phyloP scores from a whole-genome alignment of 2,888 invertebrate species.

The Philereme vetulata region DNA sequence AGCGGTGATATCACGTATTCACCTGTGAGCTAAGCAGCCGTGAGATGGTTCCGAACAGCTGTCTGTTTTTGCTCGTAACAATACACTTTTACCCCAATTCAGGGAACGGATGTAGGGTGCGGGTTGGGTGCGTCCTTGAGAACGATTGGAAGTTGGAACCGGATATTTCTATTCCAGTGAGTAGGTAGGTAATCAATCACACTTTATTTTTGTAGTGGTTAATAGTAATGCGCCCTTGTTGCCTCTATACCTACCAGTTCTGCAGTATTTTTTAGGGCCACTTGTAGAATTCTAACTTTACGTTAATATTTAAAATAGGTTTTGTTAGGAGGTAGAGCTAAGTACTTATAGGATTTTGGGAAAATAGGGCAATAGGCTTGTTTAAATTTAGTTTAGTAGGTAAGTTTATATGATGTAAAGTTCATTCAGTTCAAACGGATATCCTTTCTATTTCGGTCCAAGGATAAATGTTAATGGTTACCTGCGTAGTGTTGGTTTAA shows the following conservation, averaged over 20 bases:
- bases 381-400: constrained; percentile 4
- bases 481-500: constrained; percentile 57
- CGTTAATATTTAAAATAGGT: background rate
- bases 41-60: constrained; percentile 47
- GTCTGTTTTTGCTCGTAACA: constrained; percentile 64
- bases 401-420: constrained; percentile 38
- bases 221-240: constrained; percentile 13
- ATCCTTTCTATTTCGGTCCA: constrained; percentile 79
- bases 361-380: constrained; percentile 16
- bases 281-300: constrained; percentile 1
- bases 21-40: constrained; percentile 40
- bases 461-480: constrained; percentile 72
- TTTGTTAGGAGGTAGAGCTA: background rate
- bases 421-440: constrained; percentile 72
- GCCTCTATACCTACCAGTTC: background rate
- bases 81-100: constrained; percentile 65
- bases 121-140: constrained; percentile 77
- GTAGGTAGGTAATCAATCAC: constrained; percentile 23
- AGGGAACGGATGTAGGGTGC: constrained; percentile 75
- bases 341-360: background rate
- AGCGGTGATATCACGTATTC: constrained; percentile 17
- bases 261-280: background rate
- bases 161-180: constrained; percentile 64
- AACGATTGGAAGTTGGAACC: constrained; percentile 62
- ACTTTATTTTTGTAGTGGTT: constrained; percentile 37